Evolutionary conservation across 2,888 invertebrate genomes (phyloP).

Genomic region (Drosophila sordidula): DNA sequence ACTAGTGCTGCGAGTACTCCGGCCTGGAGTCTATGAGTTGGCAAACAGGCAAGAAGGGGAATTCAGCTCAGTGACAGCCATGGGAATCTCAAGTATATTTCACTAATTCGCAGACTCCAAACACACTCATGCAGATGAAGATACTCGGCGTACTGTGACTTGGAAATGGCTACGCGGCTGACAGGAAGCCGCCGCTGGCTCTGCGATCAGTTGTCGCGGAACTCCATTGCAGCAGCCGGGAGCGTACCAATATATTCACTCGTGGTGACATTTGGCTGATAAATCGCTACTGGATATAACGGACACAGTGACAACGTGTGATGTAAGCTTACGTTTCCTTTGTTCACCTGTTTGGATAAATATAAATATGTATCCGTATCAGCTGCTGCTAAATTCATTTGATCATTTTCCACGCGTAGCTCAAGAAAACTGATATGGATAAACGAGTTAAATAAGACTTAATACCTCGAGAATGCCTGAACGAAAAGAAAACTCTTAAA

Average conservation of each 20-base stretch:
- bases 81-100: slow-evolving; percentile 70
- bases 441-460: slow-evolving; percentile 34
- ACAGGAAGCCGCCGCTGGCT: slow-evolving; percentile 51
- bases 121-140: slow-evolving; percentile 44
- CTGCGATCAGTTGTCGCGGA: slow-evolving; percentile 67
- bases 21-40: slow-evolving; percentile 42
- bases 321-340: slow-evolving; percentile 23
- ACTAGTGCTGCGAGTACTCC: slow-evolving; percentile 4
- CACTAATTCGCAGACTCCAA: slow-evolving; percentile 64
- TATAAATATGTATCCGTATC: slow-evolving; percentile 29
- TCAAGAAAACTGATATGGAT: slow-evolving; percentile 45
- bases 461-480: slow-evolving; percentile 24
- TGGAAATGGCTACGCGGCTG: slow-evolving; percentile 31
- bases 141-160: slow-evolving; percentile 37
- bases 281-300: slow-evolving; percentile 70
- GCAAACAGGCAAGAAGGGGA: slow-evolving; percentile 24
- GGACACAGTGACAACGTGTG: slow-evolving; percentile 61
- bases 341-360: slow-evolving; percentile 31
- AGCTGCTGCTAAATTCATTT: slow-evolving; percentile 60
- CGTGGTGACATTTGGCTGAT: slow-evolving; percentile 81
- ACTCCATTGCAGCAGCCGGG: slow-evolving; percentile 41
- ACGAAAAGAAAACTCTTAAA: slow-evolving; percentile 64
- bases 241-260: slow-evolving; percentile 67
- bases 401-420: slow-evolving; percentile 58
- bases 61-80: slow-evolving; percentile 62